Evolutionary conservation across 2,797 vertebrate species (phyloP).

Genomic region (Synanceia verrucosa): DNA sequence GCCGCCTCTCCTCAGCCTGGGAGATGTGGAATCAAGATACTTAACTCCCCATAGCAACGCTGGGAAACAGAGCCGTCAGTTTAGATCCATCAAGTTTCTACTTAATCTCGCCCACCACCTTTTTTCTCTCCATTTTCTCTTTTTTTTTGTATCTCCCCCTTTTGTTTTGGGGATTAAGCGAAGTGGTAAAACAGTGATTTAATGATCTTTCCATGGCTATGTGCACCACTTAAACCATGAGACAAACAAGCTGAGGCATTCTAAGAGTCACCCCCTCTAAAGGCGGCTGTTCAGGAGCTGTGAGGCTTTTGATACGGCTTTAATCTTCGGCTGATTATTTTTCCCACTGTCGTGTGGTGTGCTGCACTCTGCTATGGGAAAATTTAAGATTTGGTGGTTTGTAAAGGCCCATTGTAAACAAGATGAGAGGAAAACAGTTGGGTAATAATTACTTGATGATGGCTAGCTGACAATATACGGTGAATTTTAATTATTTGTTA

Average conservation of each 20-base stretch:
- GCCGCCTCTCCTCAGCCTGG: constrained; percentile 58
- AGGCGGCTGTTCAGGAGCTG: constrained; percentile 74
- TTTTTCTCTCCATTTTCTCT: constrained; percentile 65
- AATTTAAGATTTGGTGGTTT: constrained; percentile 68
- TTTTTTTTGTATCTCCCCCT: constrained; percentile 77
- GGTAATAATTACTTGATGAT: constrained; percentile 65
- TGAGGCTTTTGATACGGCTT: constrained; percentile 77
- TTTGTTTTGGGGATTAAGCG: constrained; percentile 83
- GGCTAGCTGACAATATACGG: constrained; percentile 43
- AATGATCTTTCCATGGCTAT: constrained; percentile 86
- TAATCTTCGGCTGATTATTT: constrained; percentile 73
- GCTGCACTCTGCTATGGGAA: constrained; percentile 75
- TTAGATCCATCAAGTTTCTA: constrained; percentile 84
- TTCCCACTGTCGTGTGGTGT: constrained; percentile 70
- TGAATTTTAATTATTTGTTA: constrained; percentile 41
- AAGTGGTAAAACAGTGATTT: constrained; percentile 89
- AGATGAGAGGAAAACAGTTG: constrained; percentile 63
- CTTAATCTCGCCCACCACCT: constrained; percentile 77
- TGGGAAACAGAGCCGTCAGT: constrained; percentile 85
- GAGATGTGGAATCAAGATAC: constrained; percentile 73
- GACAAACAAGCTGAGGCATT: constrained; percentile 80
- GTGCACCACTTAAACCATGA: constrained; percentile 82
- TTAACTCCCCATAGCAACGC: constrained; percentile 78
- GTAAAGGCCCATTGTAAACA: constrained; percentile 70
- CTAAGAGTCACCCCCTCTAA: constrained; percentile 79